Conservation (phyloP, 2,113 vertebrate species). For the Okapia johnstoni region DNA sequence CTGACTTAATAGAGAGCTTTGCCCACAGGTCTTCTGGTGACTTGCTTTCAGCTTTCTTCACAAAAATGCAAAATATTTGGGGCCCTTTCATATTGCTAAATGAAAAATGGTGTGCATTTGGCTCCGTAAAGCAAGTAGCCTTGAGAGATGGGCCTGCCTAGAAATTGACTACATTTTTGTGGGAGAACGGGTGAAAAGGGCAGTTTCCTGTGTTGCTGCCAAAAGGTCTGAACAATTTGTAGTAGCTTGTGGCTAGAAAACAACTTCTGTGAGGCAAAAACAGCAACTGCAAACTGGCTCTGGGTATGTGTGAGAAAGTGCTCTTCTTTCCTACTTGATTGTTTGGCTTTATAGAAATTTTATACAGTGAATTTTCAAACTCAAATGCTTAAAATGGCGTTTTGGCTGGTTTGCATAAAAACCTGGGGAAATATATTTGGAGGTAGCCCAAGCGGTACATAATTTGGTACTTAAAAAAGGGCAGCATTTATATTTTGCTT, state of each 20-base stretch:
- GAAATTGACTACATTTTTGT: constrained; percentile 65
- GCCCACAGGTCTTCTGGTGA: constrained; percentile 3
- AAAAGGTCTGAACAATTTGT: constrained; percentile 68
- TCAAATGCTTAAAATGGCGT: background rate
- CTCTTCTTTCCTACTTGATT: background rate
- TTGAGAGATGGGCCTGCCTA: constrained; percentile 49
- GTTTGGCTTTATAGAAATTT: background rate
- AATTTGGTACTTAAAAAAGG: background rate
- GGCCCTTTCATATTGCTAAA: constrained; percentile 29
- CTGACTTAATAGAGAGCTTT: constrained; percentile 29
- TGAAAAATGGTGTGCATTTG: constrained; percentile 46
- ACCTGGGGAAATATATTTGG: background rate
- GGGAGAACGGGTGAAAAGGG: constrained; percentile 64
- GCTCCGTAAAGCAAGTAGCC: constrained; percentile 37
- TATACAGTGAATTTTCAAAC: background rate
- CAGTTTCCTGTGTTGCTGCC: constrained; percentile 68
- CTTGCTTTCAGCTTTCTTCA: constrained; percentile 46
- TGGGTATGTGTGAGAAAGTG: constrained; percentile 49
- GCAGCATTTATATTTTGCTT: constrained; percentile 9
- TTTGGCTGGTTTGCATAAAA: constrained; percentile 16
- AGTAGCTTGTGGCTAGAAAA: constrained; percentile 70
- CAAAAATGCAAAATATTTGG: constrained; percentile 56
- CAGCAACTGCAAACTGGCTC: constrained; percentile 23
- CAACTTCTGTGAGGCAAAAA: constrained; percentile 51
- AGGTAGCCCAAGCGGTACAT: background rate